phyloP scores from a whole-genome alignment of 2,888 invertebrate genomes.

The Xanthostigma xanthostigma region DNA sequence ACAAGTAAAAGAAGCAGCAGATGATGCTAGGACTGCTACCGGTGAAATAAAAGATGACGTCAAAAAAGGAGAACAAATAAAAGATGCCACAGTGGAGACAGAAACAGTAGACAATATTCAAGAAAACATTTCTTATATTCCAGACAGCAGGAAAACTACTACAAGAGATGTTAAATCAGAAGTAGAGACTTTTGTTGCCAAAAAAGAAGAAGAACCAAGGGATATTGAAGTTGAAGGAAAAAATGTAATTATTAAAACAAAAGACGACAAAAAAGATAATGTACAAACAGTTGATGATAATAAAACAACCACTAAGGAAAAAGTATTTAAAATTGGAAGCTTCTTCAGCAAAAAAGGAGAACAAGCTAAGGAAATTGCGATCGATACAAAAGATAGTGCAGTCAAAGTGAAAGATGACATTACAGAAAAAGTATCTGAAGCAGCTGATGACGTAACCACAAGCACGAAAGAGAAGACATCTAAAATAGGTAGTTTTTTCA shows the following conservation, averaged over 20 bases:
- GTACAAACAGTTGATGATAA: neutral
- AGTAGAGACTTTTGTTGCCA: neutral
- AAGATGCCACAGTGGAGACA: too few species aligned
- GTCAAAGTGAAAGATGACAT: neutral
- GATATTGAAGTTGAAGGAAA: neutral
- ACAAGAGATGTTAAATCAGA: conserved; percentile 8
- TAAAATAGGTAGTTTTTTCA: too few species aligned
- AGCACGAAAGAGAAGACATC: neutral
- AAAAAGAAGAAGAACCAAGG: conserved; percentile 1
- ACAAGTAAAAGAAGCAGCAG: neutral
- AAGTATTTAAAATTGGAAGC: conserved; percentile 4
- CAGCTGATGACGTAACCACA: neutral
- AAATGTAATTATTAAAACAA: neutral
- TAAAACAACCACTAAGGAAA: conserved; percentile 6
- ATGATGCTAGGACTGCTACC: neutral
- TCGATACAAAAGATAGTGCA: conserved; percentile 1
- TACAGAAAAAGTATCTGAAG: neutral
- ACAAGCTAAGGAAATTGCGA: neutral
- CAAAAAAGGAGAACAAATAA: too few species aligned
- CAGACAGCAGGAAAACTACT: neutral
- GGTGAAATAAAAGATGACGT: neutral
- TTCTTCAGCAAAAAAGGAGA: neutral
- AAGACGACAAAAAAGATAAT: neutral
- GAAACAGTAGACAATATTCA: too few species aligned
- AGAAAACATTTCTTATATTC: neutral